Evolutionary conservation across 2,113 vertebrate species (phyloP), one percentile per base, ranked within the genome.

Genomic region (Alethe castanea): DNA sequence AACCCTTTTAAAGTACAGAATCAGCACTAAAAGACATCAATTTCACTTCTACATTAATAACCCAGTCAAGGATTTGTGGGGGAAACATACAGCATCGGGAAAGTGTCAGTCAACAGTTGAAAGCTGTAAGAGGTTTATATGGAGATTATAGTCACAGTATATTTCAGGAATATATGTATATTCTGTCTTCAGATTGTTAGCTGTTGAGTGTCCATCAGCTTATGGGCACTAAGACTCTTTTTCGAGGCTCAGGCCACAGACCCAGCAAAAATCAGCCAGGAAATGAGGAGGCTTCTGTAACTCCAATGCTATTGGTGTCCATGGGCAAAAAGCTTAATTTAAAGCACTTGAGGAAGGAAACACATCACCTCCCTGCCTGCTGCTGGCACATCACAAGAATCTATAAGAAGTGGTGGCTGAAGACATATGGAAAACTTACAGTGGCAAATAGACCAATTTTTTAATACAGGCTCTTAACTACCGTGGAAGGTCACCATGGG

Each of bases 181-280:
- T 47, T 92, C 71, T 94, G 28, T 69, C 66, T 88, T 38, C 82
- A 93, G 35, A 91, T 91, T 96, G 66, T 91, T 90, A 95, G 76
- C 54, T 92, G 86, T 82, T n/a, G 52, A 81, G 56, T 76, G 79
- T 77, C 88, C 70, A 94, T 77, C 94, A 96, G 83, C 33, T 92
- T 86, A 76, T 36, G 65, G 47, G 17, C 73, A 61, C n/a, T 16
- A 16, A 88, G 38, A 14, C 64, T 65, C 38, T 36, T 44, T 25
- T n/a, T 81, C 0, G 0, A 47, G 62, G 67, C 40, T 87, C 59
- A 53, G 57, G 52, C 12, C 35, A 69, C 29, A 56, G 36, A 48
- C 6, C 12, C 59, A 73, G 64, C 45, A 40, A 85, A 89, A 72
- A 18, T 79, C 47, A 83, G 62, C 36, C 40, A 48, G 52, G 45